Base-by-base conservation (phyloP, 2,797 vertebrate genomes). In the Liasis olivaceus region DNA sequence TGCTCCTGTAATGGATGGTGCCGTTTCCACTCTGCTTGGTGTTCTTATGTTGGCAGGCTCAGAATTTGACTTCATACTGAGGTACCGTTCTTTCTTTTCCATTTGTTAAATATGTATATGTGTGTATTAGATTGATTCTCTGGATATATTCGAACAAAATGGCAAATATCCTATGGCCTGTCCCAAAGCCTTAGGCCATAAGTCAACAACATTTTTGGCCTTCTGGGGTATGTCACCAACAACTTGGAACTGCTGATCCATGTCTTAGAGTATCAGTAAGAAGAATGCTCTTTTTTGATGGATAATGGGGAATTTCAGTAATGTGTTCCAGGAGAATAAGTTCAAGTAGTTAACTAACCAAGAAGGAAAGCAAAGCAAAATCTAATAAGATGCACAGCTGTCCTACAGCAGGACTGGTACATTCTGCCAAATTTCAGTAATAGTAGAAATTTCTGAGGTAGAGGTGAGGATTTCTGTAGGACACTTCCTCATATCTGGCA, bases 21-120 rank as follows among this genome's bases (percentile, higher is more conserved):
- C 99, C 0, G 97, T 99, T 95, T 99, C 99, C 90, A 99, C 99
- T 0, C 97, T 99, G 94, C 97, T 99, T 94, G 99, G 99, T 0
- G 98, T 99, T 93, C 98, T 99, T 91, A 99, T 99, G 99, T 98
- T 99, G 95, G 99, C 99, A 0, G 98, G 99, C 85, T 99, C 99
- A 0, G 99, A 99, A 97, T 99, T 99, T 93, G 99, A 99, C 98
- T 99, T 99, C 97, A 99, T 99, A 94, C 98, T 99, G 97, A 99
- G 99, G 99, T 99, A 98, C 96, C 96, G 93, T 0, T 0, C 31
- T 90, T 63, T 69, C 62, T 90, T 90, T 31, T 81, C n/a, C 47
- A 11, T n/a, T 69, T 24, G 20, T 77, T 42, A 77, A 42, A 42
- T 77, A 20, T 7, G 15, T 42, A 36, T 42, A n/a, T 84, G 36